Evolutionary conservation across 2,888 invertebrate species (phyloP), one percentile per base, ranked within the genome.

Genomic region (Dromius quadrimaculatus): DNA sequence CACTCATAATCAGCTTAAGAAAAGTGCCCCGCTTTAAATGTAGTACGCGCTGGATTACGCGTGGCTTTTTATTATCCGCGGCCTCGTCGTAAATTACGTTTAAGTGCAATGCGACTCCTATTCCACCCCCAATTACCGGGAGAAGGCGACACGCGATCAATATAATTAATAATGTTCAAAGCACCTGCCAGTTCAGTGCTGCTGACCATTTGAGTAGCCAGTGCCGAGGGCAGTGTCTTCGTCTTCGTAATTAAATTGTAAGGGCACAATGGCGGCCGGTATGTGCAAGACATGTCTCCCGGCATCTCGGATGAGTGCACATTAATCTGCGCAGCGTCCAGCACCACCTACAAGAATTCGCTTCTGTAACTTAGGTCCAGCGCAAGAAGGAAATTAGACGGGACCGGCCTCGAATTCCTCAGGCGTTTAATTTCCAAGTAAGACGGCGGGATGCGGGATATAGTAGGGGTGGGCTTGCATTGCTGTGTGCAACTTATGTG

Each of bases 1-100:
- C 82, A 81, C 82, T 81, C 80, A 81, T 83, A 83, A 83, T 83
- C 83, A 83, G 83, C 83, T 83, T 83, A 82, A 83, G 82, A 81
- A 82, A 82, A 82, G 81, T 82, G 81, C 73, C 70, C 75, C 79
- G 81, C 80, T 83, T 82, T 82, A 81, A 82, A 81, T 81, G 81
- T 71, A 71, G 23, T 80, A 79, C 80, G 81, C 76, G 78, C 77
- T 74, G 81, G 82, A 82, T 82, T 82, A 81, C 77, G 76, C 77
- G 71, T 75, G 74, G 76, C 77, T 78, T 80, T 80, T 79, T 78
- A 77, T 79, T 78, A 78, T 76, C 76, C 72, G 61, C 71, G 76
- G 79, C 20, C 32, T 20, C 65, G 32, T 71, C 76, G 77, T 80
- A 79, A 79, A 80, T 81, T 80, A 79, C 79, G 76, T 79, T 80